A percentile compares a stretch with the other conserved stretches of the same genome.
Evolutionary conservation across 1,140 invertebrate species (phyloP).

Genomic region (Ostrea denselamellosa): DNA sequence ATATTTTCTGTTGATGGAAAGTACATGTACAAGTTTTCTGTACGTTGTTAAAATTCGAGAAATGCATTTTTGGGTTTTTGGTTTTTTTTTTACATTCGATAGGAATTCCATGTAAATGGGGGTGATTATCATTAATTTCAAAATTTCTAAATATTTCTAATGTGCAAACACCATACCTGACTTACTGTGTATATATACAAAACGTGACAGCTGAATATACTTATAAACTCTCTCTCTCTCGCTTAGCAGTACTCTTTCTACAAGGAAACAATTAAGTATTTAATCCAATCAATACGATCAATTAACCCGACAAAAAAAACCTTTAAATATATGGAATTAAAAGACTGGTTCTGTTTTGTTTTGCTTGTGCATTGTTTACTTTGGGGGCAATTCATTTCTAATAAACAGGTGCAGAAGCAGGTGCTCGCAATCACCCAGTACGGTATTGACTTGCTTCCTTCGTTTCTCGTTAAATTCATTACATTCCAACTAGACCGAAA

Average conservation of each 20-base stretch:
- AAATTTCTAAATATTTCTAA: background rate
- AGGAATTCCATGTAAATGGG: background rate
- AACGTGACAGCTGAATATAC: background rate
- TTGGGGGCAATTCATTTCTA: background rate
- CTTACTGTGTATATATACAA: background rate
- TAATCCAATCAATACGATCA: constrained; percentile 24
- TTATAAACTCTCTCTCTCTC: background rate
- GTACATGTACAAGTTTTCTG: no score
- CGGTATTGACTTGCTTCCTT: background rate
- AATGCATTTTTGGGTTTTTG: background rate
- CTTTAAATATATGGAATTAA: background rate
- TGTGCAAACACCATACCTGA: background rate
- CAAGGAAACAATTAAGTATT: constrained; percentile 8
- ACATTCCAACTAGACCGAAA: background rate
- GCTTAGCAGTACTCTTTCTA: background rate
- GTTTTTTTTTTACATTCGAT: background rate
- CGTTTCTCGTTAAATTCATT: background rate
- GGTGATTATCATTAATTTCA: no score
- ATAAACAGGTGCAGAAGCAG: background rate
- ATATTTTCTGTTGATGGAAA: no score
- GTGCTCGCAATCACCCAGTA: background rate
- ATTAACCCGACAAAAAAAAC: constrained; percentile 11
- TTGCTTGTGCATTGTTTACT: constrained; percentile 1
- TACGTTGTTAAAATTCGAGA: no score
- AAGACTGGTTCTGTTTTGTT: background rate